Base-by-base conservation (phyloP, 2,113 vertebrate species). In the Nicator chloris region DNA sequence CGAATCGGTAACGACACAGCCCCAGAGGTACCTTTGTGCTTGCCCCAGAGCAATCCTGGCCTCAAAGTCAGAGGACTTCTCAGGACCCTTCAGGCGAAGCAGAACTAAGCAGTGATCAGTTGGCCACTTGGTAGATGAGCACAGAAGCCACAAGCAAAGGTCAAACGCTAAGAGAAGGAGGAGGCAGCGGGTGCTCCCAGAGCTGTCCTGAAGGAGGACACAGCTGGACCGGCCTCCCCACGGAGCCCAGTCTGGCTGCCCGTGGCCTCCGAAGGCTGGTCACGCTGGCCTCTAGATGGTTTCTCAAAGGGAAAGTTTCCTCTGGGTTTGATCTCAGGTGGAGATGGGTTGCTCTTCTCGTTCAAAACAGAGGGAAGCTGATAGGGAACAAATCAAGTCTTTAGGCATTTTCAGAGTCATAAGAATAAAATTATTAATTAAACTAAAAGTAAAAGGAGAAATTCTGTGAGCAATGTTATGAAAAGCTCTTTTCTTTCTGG, bases 211-310 rank as follows among this genome's bases (percentile, higher is more conserved):
- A 45, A 80, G 49, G 35, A 72, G 30, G 44, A 28, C 54, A 60
- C 22, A 77, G 44, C 26, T 31, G 37, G 49, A 5, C 2, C 45
- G 27, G 9, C 33, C 13, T 69, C 27, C 20, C 23, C 33, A 78
- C 1, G 0, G 47, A 77, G 33, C 21, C 66, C 1, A 0, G 9
- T 26, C 26, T 77, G 53, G 30, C 37, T 49, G 42, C n/a, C 18
- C 9, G 9, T 3, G 19, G 31, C 33, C 33, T 70, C 35, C 0
- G 0, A 71, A 71, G 23, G 39, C 39, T 69, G 45, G 11, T 53
- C 27, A 45, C 20, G 2, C 30, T 71, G 39, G 18, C n/a, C 39
- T 0, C 0, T 9, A 40, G 18, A 14, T 40, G 51, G 33, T n/a
- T 49, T 9, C 39, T 73, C 45, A 47, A 23, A 70, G 19, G 14